These are phyloP conservation scores for Phlogophora meticulosa DNA, from an alignment of 2,888 invertebrate genomes.

Conservation along the genomic window DNA sequence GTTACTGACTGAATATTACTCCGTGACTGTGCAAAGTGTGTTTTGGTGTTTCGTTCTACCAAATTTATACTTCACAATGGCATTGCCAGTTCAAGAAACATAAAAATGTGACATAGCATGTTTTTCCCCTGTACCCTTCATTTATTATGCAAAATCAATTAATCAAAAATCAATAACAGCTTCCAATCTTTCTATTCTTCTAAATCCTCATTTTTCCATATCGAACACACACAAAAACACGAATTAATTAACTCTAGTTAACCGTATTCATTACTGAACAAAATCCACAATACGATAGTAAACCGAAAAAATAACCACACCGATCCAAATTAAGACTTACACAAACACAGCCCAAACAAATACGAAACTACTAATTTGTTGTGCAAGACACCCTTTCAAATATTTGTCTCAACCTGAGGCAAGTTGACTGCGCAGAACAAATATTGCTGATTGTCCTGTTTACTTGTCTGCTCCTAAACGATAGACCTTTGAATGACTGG, in stretches of 20 bases:
- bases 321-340: conserved; percentile 47
- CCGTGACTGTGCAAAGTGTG: no score
- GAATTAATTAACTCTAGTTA: not conserved
- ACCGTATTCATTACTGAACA: not conserved
- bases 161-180: no score
- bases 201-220: no score
- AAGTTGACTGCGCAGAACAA: conserved; percentile 39
- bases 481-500: conserved; percentile 12
- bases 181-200: no score
- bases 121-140: no score
- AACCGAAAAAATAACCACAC: conserved; percentile 27
- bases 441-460: conserved; percentile 49
- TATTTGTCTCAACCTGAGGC: conserved; percentile 59
- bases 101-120: no score
- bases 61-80: no score
- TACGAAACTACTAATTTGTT: conserved; percentile 62
- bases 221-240: not conserved
- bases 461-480: conserved; percentile 28
- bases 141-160: no score
- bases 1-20: no score
- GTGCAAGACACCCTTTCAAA: conserved; percentile 61
- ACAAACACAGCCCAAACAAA: conserved; percentile 61
- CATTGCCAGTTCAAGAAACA: no score
- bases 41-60: no score
- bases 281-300: conserved; percentile 3